Conservation (phyloP, 2,888 invertebrate genomes). For the Sphecodes monilicornis region DNA sequence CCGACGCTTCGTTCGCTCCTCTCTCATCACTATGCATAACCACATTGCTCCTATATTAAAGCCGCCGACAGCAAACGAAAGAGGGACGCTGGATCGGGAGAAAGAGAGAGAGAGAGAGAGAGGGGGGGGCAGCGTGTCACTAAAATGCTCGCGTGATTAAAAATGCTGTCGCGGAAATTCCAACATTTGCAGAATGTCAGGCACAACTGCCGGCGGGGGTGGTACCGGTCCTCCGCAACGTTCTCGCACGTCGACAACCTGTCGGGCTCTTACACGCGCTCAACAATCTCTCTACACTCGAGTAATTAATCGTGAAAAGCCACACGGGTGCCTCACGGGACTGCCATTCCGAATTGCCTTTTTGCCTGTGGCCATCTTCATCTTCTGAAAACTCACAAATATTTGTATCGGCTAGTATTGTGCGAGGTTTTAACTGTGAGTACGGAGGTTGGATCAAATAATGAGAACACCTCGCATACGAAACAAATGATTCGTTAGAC, state of each 20-base stretch:
- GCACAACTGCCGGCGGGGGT: conserved; percentile 49
- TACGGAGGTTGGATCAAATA: not conserved
- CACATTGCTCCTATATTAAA: conserved; percentile 83
- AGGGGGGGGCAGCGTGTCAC: conserved; percentile 47
- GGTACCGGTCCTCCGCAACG: conserved; percentile 47
- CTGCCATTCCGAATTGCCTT: conserved; percentile 25
- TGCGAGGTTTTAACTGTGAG: not conserved
- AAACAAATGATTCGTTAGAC: no score
- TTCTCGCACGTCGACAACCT: conserved; percentile 73
- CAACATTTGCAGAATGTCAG: conserved; percentile 77
- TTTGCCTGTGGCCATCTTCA: not conserved
- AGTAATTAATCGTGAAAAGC: conserved; percentile 65
- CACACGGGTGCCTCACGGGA: conserved; percentile 9
- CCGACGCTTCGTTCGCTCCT: conserved; percentile 2
- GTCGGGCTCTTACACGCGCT: conserved; percentile 59
- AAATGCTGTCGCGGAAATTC: conserved; percentile 82
- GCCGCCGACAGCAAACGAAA: conserved; percentile 51
- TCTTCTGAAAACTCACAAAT: not conserved
- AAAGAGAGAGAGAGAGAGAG: not conserved
- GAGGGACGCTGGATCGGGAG: not conserved
- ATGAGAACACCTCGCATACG: no score
- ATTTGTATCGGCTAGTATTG: not conserved
- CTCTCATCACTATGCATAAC: conserved; percentile 82
- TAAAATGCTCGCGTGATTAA: conserved; percentile 83
- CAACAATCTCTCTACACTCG: conserved; percentile 36